phyloP scores from a whole-genome alignment of 1,140 invertebrate species.

The Drosophila gunungcola region DNA sequence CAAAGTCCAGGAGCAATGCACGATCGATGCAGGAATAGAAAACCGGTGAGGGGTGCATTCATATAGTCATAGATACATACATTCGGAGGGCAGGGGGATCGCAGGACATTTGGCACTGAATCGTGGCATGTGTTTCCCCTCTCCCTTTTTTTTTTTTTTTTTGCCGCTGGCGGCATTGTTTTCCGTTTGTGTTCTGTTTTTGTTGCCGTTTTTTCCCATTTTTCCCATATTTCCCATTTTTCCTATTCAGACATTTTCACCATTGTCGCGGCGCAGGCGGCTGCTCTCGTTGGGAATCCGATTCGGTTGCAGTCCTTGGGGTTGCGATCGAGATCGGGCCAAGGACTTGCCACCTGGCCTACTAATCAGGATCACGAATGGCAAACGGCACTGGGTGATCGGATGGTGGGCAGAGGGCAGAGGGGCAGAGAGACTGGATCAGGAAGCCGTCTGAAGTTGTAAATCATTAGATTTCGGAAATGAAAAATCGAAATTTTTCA shows the following conservation, averaged over 20 bases:
- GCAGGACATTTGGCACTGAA: constrained; percentile 50
- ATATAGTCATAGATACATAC: background rate
- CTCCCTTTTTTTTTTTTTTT: background rate
- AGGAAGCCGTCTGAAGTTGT: background rate
- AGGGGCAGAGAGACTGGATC: background rate
- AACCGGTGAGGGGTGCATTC: background rate
- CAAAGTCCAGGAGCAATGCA: constrained; percentile 5
- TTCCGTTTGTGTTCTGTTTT: constrained; percentile 18
- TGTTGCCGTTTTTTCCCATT: constrained; percentile 30
- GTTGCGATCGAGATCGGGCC: constrained; percentile 11
- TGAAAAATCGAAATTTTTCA: background rate
- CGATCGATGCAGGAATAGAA: constrained; percentile 1
- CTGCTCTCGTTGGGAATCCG: constrained; percentile 17
- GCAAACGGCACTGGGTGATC: background rate
- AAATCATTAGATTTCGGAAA: background rate
- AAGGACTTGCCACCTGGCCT: constrained; percentile 58
- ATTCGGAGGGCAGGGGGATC: constrained; percentile 6
- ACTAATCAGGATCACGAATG: constrained; percentile 53
- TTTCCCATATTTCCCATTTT: constrained; percentile 7
- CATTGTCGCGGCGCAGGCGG: constrained; percentile 40
- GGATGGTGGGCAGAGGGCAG: too few species aligned
- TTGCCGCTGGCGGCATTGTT: constrained; percentile 11
- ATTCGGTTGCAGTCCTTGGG: constrained; percentile 7
- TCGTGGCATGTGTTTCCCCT: constrained; percentile 71
- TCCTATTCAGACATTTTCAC: constrained; percentile 20